phyloP scores from a whole-genome alignment of 1,140 invertebrate genomes.

The Cydia strobilella region DNA sequence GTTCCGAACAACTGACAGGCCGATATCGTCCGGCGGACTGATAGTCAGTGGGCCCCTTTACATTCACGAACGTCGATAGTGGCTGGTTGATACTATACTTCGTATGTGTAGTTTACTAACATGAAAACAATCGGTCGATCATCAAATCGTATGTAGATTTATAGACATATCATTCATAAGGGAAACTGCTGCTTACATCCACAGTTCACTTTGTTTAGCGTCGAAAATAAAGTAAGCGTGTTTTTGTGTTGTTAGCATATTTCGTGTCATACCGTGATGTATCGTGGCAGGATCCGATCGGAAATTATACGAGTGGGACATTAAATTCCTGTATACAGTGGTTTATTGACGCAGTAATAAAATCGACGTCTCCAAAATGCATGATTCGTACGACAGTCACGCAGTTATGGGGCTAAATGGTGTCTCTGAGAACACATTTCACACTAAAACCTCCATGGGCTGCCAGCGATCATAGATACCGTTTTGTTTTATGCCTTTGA shows the following conservation, averaged over 20 bases:
- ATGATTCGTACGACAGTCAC: constrained; percentile 78
- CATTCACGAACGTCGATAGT: too few relatives aligned
- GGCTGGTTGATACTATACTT: too few relatives aligned
- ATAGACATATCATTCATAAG: neutral
- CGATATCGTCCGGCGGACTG: too few relatives aligned
- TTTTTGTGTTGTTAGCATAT: constrained; percentile 39
- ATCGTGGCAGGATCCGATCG: constrained; percentile 62
- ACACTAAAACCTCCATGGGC: constrained; percentile 70
- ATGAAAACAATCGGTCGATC: neutral
- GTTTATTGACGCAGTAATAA: constrained; percentile 78
- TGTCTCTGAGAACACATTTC: constrained; percentile 76
- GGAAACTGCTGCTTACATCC: constrained; percentile 25
- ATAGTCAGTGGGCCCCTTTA: too few relatives aligned
- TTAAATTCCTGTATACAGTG: constrained; percentile 70
- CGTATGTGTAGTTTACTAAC: neutral
- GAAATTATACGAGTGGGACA: constrained; percentile 70
- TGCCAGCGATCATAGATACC: constrained; percentile 72
- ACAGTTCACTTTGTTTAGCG: constrained; percentile 5
- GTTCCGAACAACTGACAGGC: too few relatives aligned
- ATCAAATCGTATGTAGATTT: neutral
- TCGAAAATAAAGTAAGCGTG: constrained; percentile 32
- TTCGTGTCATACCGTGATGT: constrained; percentile 54
- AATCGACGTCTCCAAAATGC: constrained; percentile 76
- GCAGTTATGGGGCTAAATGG: constrained; percentile 76
- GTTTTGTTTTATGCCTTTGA: constrained; percentile 73